phyloP scores from a whole-genome alignment of 2,113 vertebrate genomes.

The Paramormyrops kingsleyae region DNA sequence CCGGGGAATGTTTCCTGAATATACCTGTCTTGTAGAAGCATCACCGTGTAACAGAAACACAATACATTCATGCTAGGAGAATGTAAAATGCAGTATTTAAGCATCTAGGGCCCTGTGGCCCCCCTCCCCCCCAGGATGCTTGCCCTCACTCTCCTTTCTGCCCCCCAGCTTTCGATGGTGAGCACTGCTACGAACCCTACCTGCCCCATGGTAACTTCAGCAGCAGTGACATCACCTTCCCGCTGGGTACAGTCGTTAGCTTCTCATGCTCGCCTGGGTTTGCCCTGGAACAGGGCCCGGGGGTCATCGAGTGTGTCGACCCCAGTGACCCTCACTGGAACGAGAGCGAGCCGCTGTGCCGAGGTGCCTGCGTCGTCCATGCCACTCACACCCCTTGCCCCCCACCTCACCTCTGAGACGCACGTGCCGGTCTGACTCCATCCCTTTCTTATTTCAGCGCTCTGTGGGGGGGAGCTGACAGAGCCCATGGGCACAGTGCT shows the following conservation, averaged over 20 bases:
- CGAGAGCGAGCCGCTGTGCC: constrained; percentile 81
- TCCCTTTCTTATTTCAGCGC: constrained; percentile 50
- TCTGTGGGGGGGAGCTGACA: constrained; percentile 81
- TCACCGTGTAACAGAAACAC: background rate
- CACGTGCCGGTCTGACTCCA: background rate
- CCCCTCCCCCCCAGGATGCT: background rate
- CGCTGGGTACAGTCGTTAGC: constrained; percentile 70
- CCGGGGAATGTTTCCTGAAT: background rate
- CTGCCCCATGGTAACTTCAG: constrained; percentile 85
- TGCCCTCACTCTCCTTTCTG: constrained; percentile 17
- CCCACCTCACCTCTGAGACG: background rate
- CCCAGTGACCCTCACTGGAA: constrained; percentile 85
- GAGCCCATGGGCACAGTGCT: constrained; percentile 74
- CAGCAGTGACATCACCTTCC: constrained; percentile 75
- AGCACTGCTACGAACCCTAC: constrained; percentile 86
- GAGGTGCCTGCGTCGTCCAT: constrained; percentile 52
- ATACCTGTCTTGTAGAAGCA: background rate
- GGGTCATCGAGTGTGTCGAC: constrained; percentile 78
- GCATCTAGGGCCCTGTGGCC: background rate
- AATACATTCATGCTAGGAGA: background rate
- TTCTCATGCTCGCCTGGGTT: constrained; percentile 83
- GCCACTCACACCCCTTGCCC: background rate
- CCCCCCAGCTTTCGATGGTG: constrained; percentile 73
- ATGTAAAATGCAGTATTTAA: background rate
- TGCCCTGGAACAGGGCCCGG: constrained; percentile 79